Evolutionary conservation across 2,888 invertebrate genomes (phyloP).

Genomic region (Nephrotoma appendiculata): DNA sequence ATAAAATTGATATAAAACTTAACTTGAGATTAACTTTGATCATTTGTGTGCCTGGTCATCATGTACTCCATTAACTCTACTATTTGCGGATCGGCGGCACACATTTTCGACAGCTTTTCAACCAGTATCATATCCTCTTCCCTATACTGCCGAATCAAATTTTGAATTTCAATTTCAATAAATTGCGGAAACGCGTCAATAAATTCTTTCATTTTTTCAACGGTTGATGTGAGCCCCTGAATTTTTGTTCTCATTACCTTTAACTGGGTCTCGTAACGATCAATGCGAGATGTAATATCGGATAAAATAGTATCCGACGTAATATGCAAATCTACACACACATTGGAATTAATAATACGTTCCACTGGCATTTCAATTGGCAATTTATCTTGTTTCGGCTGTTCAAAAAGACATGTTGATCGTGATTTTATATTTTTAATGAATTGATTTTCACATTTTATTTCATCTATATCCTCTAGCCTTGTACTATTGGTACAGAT

Average conservation of each 20-base stretch:
- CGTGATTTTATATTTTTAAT: not conserved
- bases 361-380: not conserved
- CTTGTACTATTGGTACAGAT: not conserved
- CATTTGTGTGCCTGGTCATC: not conserved
- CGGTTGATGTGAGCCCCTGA: not conserved
- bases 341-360: too few relatives aligned
- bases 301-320: not conserved
- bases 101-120: not conserved
- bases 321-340: too few relatives aligned
- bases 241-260: not conserved
- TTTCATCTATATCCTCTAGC: not conserved
- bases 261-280: not conserved
- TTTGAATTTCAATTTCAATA: not conserved
- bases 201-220: not conserved
- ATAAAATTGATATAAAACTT: too few relatives aligned
- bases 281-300: not conserved
- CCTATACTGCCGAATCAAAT: not conserved
- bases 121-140: not conserved
- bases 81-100: not conserved
- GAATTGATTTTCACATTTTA: not conserved
- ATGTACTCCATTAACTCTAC: not conserved
- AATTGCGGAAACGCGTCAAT: not conserved
- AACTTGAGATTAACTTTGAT: too few relatives aligned
- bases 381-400: not conserved
- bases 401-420: not conserved